phyloP scores from a whole-genome alignment of 2,113 vertebrate species.

The Carassius gibelio region DNA sequence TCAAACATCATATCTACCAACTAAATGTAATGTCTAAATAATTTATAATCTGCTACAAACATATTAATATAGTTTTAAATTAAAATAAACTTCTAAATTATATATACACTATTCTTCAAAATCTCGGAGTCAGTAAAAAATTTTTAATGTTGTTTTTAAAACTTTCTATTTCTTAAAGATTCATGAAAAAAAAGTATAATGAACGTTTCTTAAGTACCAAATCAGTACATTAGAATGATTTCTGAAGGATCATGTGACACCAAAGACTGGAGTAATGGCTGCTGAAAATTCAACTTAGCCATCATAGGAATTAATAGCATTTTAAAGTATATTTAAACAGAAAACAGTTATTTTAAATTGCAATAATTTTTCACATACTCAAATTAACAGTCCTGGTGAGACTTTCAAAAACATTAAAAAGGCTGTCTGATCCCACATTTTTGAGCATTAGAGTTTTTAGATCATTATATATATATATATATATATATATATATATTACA shows the following conservation, averaged over 20 bases:
- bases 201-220: not conserved
- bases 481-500: not conserved
- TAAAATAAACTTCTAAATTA: not conserved
- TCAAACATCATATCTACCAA: not conserved
- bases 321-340: not conserved
- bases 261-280: not conserved
- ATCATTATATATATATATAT: not conserved
- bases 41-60: not conserved
- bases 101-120: not conserved
- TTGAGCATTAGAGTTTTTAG: not conserved
- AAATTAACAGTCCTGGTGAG: not conserved
- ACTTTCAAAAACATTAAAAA: not conserved
- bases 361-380: not conserved
- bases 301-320: not conserved
- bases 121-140: not conserved
- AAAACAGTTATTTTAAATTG: not conserved
- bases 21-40: not conserved
- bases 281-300: not conserved
- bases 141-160: not conserved
- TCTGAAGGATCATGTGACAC: conserved; percentile 1
- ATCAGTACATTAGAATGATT: not conserved
- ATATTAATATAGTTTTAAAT: not conserved
- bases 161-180: not conserved
- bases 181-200: not conserved
- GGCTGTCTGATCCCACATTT: not conserved